Conservation (phyloP, 2,888 invertebrate species). For the Melipona beecheii region DNA sequence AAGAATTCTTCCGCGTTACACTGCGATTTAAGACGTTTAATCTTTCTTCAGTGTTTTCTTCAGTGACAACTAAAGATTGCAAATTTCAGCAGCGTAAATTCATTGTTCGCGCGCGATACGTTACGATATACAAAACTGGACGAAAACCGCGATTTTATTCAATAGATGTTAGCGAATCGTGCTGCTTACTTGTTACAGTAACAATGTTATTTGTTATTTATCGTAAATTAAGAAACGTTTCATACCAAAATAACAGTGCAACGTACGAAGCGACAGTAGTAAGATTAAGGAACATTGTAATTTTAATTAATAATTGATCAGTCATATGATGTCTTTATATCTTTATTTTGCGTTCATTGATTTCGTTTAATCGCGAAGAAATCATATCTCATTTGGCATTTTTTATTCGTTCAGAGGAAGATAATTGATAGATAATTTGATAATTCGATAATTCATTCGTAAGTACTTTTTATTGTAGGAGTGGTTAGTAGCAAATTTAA, state of each 20-base stretch:
- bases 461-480: not conserved
- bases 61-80: too few species aligned
- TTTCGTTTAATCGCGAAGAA: not conserved
- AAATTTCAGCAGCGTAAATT: too few species aligned
- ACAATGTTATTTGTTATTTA: constrained; percentile 65
- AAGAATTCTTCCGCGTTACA: too few species aligned
- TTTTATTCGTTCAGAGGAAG: constrained; percentile 7
- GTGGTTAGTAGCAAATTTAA: constrained; percentile 32
- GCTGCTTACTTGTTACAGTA: too few species aligned
- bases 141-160: too few species aligned
- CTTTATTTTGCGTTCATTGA: constrained; percentile 17
- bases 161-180: too few species aligned
- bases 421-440: too few species aligned
- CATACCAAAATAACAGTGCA: constrained; percentile 76
- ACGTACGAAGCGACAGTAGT: constrained; percentile 68
- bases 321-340: constrained; percentile 31
- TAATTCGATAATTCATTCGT: constrained; percentile 2
- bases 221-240: constrained; percentile 67
- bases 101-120: too few species aligned
- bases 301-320: constrained; percentile 62
- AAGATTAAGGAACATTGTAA: constrained; percentile 64
- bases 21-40: too few species aligned
- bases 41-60: too few species aligned
- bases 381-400: constrained; percentile 23
- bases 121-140: too few species aligned